Evolutionary conservation across 2,797 vertebrate genomes (phyloP).

Genomic region (Chaetophractus vellerosus): DNA sequence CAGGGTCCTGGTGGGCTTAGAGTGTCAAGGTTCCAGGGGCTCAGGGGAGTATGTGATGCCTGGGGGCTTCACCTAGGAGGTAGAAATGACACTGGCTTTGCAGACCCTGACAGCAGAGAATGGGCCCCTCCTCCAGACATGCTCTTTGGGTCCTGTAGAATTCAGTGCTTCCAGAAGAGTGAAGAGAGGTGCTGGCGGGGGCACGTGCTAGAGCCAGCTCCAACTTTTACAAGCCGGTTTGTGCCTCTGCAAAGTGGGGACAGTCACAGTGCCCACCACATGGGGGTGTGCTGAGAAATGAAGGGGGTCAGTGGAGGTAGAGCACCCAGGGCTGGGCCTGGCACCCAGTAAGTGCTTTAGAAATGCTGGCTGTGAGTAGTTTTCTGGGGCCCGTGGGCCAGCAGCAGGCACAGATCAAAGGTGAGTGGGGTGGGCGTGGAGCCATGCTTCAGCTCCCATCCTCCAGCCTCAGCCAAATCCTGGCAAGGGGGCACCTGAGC

Average conservation of each 20-base stretch:
- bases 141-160: neutral
- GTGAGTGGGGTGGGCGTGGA: neutral
- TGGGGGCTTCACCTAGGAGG: neutral
- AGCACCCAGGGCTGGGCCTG: neutral
- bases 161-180: neutral
- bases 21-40: neutral
- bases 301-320: neutral
- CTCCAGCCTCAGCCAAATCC: neutral
- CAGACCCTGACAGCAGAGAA: neutral
- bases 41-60: neutral
- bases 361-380: neutral
- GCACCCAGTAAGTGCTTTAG: neutral
- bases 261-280: neutral
- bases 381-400: constrained; percentile 35
- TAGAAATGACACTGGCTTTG: neutral
- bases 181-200: neutral
- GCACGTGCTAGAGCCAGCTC: neutral
- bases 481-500: neutral
- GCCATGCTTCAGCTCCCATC: neutral
- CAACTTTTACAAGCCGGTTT: neutral
- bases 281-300: neutral
- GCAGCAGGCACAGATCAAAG: constrained; percentile 4
- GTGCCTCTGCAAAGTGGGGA: neutral
- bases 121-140: rapidly evolving
- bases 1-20: neutral